Percentiles rank a stretch among this genome's conserved stretches.
These are phyloP conservation scores for Malurus melanocephalus DNA, from an alignment of 2,113 vertebrate species.

Conservation along the genomic window DNA sequence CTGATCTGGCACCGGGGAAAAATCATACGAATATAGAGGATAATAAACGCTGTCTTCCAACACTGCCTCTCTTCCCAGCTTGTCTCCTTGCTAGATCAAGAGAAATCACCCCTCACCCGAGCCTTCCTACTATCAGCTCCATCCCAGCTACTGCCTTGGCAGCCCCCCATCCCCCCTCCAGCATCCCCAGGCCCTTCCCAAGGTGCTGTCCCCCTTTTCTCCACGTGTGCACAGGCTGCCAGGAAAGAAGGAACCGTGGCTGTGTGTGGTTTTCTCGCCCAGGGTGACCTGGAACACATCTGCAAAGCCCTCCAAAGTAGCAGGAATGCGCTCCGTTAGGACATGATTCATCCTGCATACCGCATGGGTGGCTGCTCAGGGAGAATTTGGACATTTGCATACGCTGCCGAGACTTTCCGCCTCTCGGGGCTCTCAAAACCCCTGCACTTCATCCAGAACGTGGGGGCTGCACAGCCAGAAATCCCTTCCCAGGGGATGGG, in stretches of 20 bases:
- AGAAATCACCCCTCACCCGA: background rate
- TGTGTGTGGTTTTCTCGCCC: constrained; percentile 58
- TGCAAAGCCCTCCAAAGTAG: constrained; percentile 45
- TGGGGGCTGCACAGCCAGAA: background rate
- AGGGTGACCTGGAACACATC: constrained; percentile 61
- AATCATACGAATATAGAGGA: background rate
- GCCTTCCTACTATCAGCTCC: background rate
- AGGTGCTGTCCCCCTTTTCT: background rate
- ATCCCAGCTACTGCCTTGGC: background rate
- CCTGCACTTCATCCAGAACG: background rate
- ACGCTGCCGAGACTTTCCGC: background rate
- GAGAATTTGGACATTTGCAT: constrained; percentile 59
- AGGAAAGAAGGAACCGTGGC: background rate
- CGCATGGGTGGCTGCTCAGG: constrained; percentile 59
- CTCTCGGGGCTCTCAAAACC: background rate
- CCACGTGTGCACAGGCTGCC: background rate
- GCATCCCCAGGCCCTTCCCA: background rate
- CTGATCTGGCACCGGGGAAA: background rate
- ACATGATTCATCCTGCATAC: constrained; percentile 64
- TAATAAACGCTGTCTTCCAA: background rate
- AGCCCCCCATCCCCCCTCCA: background rate
- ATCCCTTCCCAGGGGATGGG: background rate
- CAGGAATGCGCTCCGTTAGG: constrained; percentile 48
- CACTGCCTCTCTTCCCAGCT: background rate
- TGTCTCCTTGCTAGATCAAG: background rate